These are phyloP conservation scores for Rhamnusium bicolor DNA, from an alignment of 2,888 invertebrate species.

Conservation along the genomic window DNA sequence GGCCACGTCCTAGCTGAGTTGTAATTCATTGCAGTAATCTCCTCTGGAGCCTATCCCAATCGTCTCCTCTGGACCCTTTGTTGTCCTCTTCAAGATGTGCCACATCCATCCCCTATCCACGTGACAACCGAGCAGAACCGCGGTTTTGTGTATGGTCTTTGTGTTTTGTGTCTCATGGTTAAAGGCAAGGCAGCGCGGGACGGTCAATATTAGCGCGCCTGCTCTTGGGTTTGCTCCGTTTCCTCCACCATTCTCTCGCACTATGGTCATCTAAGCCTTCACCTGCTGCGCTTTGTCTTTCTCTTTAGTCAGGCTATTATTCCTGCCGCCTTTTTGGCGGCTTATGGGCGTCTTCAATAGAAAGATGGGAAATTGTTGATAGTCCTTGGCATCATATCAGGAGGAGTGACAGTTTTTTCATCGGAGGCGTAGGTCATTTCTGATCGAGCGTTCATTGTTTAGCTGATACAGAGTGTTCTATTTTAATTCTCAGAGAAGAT, in stretches of 20 bases:
- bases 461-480: too few relatives aligned
- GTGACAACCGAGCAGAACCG: neutral
- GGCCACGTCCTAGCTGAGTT: neutral
- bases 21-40: neutral
- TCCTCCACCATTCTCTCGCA: conserved; percentile 12
- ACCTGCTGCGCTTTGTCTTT: neutral
- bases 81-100: conserved; percentile 11
- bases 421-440: neutral
- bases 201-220: conserved; percentile 61
- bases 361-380: neutral
- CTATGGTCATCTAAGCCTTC: neutral
- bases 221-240: conserved; percentile 47
- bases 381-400: too few relatives aligned
- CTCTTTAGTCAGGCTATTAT: neutral
- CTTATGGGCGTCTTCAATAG: neutral
- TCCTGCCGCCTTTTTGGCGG: neutral
- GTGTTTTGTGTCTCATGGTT: conserved; percentile 7
- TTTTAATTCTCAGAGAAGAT: too few relatives aligned
- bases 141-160: neutral
- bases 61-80: neutral
- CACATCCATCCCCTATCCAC: neutral
- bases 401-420: neutral
- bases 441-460: neutral
- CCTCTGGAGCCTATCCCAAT: conserved; percentile 6
- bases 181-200: conserved; percentile 35